phyloP scores from a whole-genome alignment of 2,888 invertebrate genomes.

The Drosophila pseudotalamancana region DNA sequence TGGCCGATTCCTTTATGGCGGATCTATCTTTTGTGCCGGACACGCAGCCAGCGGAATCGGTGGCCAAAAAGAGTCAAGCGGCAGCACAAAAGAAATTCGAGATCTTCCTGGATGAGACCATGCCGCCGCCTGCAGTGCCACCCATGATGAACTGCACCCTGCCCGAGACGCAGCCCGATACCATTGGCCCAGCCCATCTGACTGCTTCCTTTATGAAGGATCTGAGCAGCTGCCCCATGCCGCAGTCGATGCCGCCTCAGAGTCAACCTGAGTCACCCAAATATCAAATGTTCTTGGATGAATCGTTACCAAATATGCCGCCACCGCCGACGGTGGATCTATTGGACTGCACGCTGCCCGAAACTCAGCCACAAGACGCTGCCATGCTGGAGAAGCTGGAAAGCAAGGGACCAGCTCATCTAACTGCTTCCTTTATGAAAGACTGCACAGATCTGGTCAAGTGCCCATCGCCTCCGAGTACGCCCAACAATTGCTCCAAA shows the following conservation, averaged over 20 bases:
- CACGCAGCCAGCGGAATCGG: slow-evolving; percentile 38
- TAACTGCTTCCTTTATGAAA: slow-evolving; percentile 67
- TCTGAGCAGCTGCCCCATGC: slow-evolving; percentile 47
- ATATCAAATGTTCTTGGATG: slow-evolving; percentile 39
- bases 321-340: not conserved
- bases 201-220: slow-evolving; percentile 73
- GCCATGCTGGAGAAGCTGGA: slow-evolving; percentile 4
- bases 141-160: slow-evolving; percentile 38
- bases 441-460: slow-evolving; percentile 61
- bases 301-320: slow-evolving; percentile 21
- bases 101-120: slow-evolving; percentile 59
- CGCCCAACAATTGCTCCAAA: not conserved
- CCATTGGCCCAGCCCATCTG: slow-evolving; percentile 35
- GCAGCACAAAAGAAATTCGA: slow-evolving; percentile 42
- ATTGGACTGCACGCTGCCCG: slow-evolving; percentile 12
- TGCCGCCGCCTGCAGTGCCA: slow-evolving; percentile 27
- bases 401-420: slow-evolving; percentile 20
- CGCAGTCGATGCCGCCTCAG: slow-evolving; percentile 3
- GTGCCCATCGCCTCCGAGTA: slow-evolving; percentile 19
- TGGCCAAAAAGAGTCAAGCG: not conserved
- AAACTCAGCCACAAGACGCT: slow-evolving; percentile 11
- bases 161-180: slow-evolving; percentile 49
- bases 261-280: not conserved
- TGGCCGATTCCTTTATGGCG: slow-evolving; percentile 60
- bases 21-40: slow-evolving; percentile 70